These are phyloP conservation scores for Cryptotis parvus DNA, from an alignment of 2,113 vertebrate species.

Conservation along the genomic window DNA sequence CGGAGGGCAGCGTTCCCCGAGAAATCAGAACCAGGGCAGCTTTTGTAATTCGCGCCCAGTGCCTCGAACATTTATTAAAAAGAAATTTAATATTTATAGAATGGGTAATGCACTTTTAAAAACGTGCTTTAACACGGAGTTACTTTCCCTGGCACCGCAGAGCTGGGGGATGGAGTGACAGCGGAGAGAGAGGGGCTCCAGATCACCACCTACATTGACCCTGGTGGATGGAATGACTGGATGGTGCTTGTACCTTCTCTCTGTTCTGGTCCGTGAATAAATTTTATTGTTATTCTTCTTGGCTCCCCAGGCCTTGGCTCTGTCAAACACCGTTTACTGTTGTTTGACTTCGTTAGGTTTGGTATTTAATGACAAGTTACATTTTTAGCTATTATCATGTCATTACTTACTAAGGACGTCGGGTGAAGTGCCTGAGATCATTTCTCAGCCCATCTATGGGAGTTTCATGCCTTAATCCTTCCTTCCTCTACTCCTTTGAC, in stretches of 20 bases:
- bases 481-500: slow-evolving; percentile 8
- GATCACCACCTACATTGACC: not conserved
- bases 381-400: slow-evolving; percentile 58
- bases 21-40: slow-evolving; percentile 68
- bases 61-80: slow-evolving; percentile 64
- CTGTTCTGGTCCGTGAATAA: slow-evolving; percentile 3
- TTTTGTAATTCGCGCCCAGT: slow-evolving; percentile 49
- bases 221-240: not conserved
- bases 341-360: slow-evolving; percentile 78
- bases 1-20: slow-evolving; percentile 59
- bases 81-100: slow-evolving; percentile 75
- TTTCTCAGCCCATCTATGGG: slow-evolving; percentile 61
- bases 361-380: slow-evolving; percentile 68
- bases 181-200: too few species aligned
- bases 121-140: slow-evolving; percentile 25
- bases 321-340: slow-evolving; percentile 73
- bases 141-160: not conserved
- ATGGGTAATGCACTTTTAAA: slow-evolving; percentile 65
- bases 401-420: slow-evolving; percentile 69
- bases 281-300: slow-evolving; percentile 34
- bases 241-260: not conserved
- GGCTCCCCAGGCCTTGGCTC: slow-evolving; percentile 64
- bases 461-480: slow-evolving; percentile 63
- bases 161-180: not conserved
- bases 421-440: slow-evolving; percentile 4